These are phyloP conservation scores for Uromys caudimaculatus DNA, from an alignment of 2,797 vertebrate genomes.

Conservation along the genomic window DNA sequence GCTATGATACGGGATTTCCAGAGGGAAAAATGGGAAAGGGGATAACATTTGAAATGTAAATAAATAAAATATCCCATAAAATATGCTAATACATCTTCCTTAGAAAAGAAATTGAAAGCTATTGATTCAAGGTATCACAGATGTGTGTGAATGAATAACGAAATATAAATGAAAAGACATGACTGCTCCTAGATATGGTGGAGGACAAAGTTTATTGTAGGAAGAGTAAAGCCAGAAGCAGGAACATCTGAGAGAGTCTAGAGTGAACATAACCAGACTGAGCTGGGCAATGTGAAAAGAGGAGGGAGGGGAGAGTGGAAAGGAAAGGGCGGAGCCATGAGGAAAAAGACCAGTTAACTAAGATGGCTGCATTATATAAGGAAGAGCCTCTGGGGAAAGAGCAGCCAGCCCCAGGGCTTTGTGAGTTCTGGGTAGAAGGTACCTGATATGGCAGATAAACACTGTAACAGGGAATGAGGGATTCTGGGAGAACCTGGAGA, in stretches of 20 bases:
- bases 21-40: too few species aligned
- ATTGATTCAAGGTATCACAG: not conserved
- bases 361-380: not conserved
- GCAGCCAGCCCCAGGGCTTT: rapidly evolving
- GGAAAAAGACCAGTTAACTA: too few species aligned
- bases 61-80: too few species aligned
- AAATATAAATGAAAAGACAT: not conserved
- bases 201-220: not conserved
- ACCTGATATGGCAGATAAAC: not conserved
- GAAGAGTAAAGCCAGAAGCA: too few species aligned
- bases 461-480: not conserved
- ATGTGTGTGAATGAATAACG: not conserved
- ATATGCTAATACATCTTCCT: not conserved
- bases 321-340: not conserved
- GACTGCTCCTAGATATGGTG: not conserved
- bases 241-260: not conserved
- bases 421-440: not conserved
- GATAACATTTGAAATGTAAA: too few species aligned
- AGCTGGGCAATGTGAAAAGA: not conserved
- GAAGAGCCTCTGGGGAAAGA: not conserved
- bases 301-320: not conserved
- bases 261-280: not conserved
- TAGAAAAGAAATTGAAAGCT: not conserved
- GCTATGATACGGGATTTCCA: too few species aligned
- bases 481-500: not conserved